Evolutionary conservation across 2,797 vertebrate genomes (phyloP).

Genomic region (Lemur catta): DNA sequence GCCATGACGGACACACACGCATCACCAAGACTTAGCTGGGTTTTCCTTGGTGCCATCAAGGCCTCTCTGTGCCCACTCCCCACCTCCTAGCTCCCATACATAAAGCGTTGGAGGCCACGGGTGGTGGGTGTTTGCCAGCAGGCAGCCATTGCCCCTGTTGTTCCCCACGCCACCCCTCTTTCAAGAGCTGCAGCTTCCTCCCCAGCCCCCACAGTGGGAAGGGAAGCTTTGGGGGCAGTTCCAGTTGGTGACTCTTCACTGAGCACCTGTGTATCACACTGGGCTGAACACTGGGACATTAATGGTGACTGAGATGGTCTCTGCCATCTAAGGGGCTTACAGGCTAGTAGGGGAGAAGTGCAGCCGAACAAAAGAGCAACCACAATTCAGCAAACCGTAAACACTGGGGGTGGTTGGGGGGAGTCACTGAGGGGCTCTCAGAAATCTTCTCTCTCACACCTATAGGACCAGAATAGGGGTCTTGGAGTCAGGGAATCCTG

Average conservation of each 20-base stretch:
- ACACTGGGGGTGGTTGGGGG: too few species aligned
- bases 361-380: neutral
- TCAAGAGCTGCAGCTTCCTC: neutral
- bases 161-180: neutral
- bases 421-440: neutral
- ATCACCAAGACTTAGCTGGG: neutral
- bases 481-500: neutral
- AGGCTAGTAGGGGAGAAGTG: neutral
- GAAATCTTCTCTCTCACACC: neutral
- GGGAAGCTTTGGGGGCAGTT: neutral
- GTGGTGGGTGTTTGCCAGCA: neutral
- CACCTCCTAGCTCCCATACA: neutral
- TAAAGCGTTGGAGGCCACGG: neutral
- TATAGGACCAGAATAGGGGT: neutral
- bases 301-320: neutral
- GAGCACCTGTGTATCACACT: neutral
- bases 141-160: too few species aligned
- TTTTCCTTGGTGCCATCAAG: neutral
- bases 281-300: neutral
- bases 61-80: neutral
- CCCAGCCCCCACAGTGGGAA: neutral
- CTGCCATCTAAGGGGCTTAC: neutral
- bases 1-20: neutral
- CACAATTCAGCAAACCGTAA: neutral
- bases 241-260: neutral